Percentiles rank a stretch among this genome's conserved stretches.
These are phyloP conservation scores for Polyploca ridens DNA, from an alignment of 2,888 invertebrate species.

Conservation along the genomic window DNA sequence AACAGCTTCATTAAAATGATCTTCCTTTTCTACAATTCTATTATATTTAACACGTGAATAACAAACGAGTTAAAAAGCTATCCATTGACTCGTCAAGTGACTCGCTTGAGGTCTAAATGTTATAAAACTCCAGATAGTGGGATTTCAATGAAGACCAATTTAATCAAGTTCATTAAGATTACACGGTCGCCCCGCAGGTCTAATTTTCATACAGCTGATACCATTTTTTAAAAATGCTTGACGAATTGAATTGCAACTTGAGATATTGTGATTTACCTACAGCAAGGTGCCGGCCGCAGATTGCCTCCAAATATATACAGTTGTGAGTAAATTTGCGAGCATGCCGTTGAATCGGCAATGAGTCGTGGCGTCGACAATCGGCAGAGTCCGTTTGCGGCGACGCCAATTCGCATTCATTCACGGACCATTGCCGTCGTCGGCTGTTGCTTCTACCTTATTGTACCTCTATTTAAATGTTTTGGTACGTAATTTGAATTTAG, in stretches of 20 bases:
- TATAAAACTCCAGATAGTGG: too few relatives aligned
- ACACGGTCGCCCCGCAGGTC: too few relatives aligned
- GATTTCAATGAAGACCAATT: too few relatives aligned
- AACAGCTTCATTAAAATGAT: too few relatives aligned
- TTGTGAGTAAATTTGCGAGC: slow-evolving; percentile 62
- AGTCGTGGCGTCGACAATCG: slow-evolving; percentile 78
- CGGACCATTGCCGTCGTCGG: slow-evolving; percentile 60
- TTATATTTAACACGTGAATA: too few relatives aligned
- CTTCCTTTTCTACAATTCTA: too few relatives aligned
- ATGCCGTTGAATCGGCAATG: slow-evolving; percentile 69
- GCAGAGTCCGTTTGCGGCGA: slow-evolving; percentile 73
- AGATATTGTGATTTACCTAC: not conserved
- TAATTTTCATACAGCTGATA: too few relatives aligned
- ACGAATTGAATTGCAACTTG: not conserved
- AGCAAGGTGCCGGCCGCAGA: slow-evolving; percentile 31
- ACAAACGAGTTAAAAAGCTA: too few relatives aligned
- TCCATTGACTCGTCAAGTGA: too few relatives aligned
- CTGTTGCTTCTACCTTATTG: slow-evolving; percentile 42
- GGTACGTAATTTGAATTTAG: slow-evolving; percentile 65
- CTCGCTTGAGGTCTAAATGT: too few relatives aligned
- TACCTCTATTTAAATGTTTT: slow-evolving; percentile 49
- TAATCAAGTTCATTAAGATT: too few relatives aligned
- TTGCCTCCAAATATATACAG: slow-evolving; percentile 51
- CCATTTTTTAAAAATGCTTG: not conserved
- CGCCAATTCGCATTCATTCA: slow-evolving; percentile 76